A percentile compares a stretch with the other conserved stretches of the same genome.
Evolutionary conservation across 2,113 vertebrate species (phyloP).

Genomic region (Clarias gariepinus): DNA sequence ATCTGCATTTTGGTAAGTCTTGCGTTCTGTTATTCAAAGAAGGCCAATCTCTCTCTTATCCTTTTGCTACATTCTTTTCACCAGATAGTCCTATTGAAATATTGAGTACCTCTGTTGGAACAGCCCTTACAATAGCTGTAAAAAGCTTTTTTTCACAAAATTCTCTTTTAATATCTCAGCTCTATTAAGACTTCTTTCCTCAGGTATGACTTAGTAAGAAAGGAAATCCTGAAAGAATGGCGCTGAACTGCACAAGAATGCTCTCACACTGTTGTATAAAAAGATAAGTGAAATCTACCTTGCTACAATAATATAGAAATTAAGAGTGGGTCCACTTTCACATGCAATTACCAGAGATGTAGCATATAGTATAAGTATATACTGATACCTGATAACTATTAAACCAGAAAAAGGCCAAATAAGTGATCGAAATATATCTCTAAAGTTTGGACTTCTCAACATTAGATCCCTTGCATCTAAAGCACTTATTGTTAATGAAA

Average conservation of each 20-base stretch:
- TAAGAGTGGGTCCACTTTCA: not conserved
- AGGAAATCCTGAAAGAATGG: conserved; percentile 21
- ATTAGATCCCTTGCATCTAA: no score
- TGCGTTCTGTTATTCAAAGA: conserved; percentile 3
- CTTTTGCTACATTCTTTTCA: conserved; percentile 53
- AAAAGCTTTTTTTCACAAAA: conserved; percentile 63
- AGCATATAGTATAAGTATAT: no score
- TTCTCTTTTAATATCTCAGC: conserved; percentile 54
- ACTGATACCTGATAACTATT: no score
- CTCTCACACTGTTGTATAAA: not conserved
- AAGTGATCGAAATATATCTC: no score
- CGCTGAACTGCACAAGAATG: conserved; percentile 2
- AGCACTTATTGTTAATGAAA: no score
- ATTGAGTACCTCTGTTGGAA: conserved; percentile 69
- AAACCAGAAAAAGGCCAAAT: no score
- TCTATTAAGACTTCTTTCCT: conserved; percentile 57
- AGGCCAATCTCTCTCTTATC: conserved; percentile 25
- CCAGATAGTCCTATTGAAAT: conserved; percentile 65
- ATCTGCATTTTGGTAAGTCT: conserved; percentile 13
- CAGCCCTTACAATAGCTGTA: conserved; percentile 65
- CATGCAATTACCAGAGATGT: not conserved
- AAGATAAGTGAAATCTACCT: not conserved
- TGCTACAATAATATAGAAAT: not conserved
- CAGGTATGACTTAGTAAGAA: conserved; percentile 35
- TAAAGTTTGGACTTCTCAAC: no score